Evolutionary conservation across 2,888 invertebrate genomes (phyloP).

Genomic region (Orthonevra nobilis): DNA sequence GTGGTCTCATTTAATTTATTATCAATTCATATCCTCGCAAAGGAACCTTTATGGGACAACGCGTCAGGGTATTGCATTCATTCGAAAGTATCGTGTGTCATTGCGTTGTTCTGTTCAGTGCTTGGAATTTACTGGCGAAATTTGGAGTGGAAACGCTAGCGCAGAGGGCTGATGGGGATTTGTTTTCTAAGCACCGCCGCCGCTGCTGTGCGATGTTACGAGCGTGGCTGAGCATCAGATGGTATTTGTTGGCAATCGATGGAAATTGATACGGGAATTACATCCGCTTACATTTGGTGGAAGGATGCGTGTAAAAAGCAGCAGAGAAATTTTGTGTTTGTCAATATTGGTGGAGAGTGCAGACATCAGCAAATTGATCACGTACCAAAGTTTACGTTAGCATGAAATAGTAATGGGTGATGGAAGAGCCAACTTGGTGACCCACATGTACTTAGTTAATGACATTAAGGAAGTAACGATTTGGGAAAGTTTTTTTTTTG

Average conservation of each 20-base stretch:
- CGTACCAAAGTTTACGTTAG: constrained; percentile 59
- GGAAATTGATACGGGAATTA: constrained; percentile 59
- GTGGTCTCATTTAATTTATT: constrained; percentile 72
- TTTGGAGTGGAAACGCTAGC: constrained; percentile 32
- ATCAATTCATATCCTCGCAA: constrained; percentile 71
- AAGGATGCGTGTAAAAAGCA: constrained; percentile 44
- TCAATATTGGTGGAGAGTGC: constrained; percentile 55
- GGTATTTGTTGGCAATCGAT: constrained; percentile 58
- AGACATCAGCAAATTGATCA: constrained; percentile 68
- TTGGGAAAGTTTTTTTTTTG: constrained; percentile 26
- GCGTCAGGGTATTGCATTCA: constrained; percentile 48
- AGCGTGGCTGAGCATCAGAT: constrained; percentile 55
- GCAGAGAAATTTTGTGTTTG: constrained; percentile 48
- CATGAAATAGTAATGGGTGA: constrained; percentile 54
- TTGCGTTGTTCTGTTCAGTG: constrained; percentile 49
- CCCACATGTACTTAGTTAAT: constrained; percentile 64
- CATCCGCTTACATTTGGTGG: constrained; percentile 36
- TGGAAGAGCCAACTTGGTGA: constrained; percentile 41
- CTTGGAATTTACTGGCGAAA: constrained; percentile 50
- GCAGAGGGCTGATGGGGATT: constrained; percentile 7
- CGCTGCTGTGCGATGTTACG: constrained; percentile 42
- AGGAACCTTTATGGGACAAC: constrained; percentile 42
- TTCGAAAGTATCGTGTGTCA: constrained; percentile 58
- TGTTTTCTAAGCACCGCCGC: constrained; percentile 18
- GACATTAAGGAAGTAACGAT: constrained; percentile 55